phyloP scores from a whole-genome alignment of 2,888 invertebrate species.

The Trichogramma evanescens region DNA sequence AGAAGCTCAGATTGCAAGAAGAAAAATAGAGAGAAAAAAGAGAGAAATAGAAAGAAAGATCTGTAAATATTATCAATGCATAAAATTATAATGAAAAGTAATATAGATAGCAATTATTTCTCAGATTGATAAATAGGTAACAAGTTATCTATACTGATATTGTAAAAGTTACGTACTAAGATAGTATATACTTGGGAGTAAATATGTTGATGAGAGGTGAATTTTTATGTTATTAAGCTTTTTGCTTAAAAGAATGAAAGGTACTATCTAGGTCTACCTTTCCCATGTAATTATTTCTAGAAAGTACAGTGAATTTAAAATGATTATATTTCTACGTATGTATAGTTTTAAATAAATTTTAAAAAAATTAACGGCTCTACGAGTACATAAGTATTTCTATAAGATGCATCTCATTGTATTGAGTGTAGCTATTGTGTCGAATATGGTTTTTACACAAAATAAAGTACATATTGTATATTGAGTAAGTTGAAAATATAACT shows the following conservation, averaged over 20 bases:
- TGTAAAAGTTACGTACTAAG: too few relatives aligned
- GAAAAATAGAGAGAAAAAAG: neutral
- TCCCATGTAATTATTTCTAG: conserved; percentile 38
- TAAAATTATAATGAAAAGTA: conserved; percentile 11
- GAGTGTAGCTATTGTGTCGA: conserved; percentile 34
- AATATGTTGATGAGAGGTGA: too few relatives aligned
- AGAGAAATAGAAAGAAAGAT: conserved; percentile 2
- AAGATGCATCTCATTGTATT: conserved; percentile 24
- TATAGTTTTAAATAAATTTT: conserved; percentile 20
- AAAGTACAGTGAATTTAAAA: conserved; percentile 40
- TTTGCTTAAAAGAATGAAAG: conserved; percentile 9
- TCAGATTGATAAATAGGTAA: too few relatives aligned
- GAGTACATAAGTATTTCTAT: conserved; percentile 38
- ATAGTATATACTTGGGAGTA: too few relatives aligned
- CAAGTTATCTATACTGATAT: too few relatives aligned
- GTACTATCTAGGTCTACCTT: conserved; percentile 26
- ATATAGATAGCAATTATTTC: too few relatives aligned
- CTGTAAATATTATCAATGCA: conserved; percentile 9
- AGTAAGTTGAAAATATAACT: neutral
- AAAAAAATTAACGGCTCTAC: conserved; percentile 33
- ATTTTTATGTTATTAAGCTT: too few relatives aligned
- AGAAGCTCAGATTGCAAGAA: neutral
- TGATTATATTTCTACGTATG: conserved; percentile 43
- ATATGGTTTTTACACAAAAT: conserved; percentile 27
- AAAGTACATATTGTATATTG: neutral